Conservation (phyloP, 2,113 vertebrate genomes). For the Seriola dumerili region DNA sequence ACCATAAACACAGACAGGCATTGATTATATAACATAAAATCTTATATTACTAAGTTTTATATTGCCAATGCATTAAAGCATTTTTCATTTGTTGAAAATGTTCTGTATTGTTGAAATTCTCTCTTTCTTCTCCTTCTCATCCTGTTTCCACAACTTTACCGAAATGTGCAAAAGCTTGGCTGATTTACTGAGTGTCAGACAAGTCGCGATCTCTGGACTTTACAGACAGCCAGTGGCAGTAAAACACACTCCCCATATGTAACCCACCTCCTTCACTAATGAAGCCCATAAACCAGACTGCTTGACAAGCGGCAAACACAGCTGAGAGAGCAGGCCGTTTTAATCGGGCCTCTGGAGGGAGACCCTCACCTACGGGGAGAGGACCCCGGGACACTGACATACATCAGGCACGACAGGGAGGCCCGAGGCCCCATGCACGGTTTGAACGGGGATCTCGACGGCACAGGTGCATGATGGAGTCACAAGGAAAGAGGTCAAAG, state of each 20-base stretch:
- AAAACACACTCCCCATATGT: conserved; percentile 84
- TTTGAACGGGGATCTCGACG: conserved; percentile 33
- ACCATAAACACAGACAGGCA: conserved; percentile 33
- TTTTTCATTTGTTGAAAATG: neutral
- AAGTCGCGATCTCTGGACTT: conserved; percentile 81
- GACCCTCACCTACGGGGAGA: conserved; percentile 64
- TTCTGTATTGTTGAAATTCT: neutral
- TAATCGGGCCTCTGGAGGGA: conserved; percentile 82
- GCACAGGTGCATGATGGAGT: conserved; percentile 79
- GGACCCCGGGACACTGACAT: conserved; percentile 72
- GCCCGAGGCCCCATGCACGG: conserved; percentile 54
- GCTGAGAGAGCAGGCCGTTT: conserved; percentile 78
- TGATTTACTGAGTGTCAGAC: conserved; percentile 81
- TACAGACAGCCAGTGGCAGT: conserved; percentile 86
- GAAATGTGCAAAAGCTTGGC: conserved; percentile 43
- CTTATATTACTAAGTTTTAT: neutral
- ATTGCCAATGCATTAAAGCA: neutral
- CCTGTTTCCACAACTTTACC: conserved; percentile 38
- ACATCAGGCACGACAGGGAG: conserved; percentile 79
- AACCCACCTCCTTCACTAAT: conserved; percentile 79
- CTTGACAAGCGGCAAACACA: conserved; percentile 83
- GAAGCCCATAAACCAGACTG: conserved; percentile 84
- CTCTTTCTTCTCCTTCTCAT: conserved; percentile 12
- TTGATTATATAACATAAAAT: conserved; percentile 34
- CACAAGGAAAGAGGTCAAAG: conserved; percentile 62